Conservation (phyloP, 2,797 vertebrate species). For the Philypnodon macrostomus region DNA sequence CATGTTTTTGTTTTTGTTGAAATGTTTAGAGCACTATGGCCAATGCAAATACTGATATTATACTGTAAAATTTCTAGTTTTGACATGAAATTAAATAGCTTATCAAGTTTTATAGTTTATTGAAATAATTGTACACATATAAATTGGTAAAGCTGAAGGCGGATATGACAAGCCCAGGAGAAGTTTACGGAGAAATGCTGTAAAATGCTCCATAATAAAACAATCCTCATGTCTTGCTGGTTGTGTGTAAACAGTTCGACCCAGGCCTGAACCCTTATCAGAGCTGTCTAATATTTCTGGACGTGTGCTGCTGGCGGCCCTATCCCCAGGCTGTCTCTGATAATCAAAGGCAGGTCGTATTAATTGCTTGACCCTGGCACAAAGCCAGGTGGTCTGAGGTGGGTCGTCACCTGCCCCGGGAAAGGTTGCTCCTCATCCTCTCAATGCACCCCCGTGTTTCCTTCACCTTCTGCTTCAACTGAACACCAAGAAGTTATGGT, state of each 20-base stretch:
- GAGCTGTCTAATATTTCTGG: constrained; percentile 55
- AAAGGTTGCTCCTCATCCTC: constrained; percentile 59
- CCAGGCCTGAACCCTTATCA: constrained; percentile 57
- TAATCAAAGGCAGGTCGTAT: constrained; percentile 70
- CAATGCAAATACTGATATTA: too few species aligned
- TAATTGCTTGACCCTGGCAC: constrained; percentile 74
- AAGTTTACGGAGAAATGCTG: constrained; percentile 53
- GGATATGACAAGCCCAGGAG: constrained; percentile 35
- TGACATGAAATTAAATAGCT: too few species aligned
- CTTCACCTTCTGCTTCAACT: constrained; percentile 48
- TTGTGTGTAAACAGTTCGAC: constrained; percentile 57
- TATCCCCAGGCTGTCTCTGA: constrained; percentile 53
- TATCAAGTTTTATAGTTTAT: too few species aligned
- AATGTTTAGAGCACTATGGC: too few species aligned
- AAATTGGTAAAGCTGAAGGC: constrained; percentile 23
- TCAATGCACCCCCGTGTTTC: constrained; percentile 28
- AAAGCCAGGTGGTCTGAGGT: constrained; percentile 70
- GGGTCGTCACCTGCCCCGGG: constrained; percentile 61
- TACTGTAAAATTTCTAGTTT: too few species aligned
- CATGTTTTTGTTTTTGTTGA: too few species aligned
- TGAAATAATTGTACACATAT: too few species aligned
- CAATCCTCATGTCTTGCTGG: constrained; percentile 52
- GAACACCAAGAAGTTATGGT: constrained; percentile 26
- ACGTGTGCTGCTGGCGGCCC: constrained; percentile 39
- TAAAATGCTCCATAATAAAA: constrained; percentile 65